A percentile compares a stretch with the other conserved stretches of the same genome.
Conservation (phyloP, 2,113 vertebrate species). For the Bungarus multicinctus region DNA sequence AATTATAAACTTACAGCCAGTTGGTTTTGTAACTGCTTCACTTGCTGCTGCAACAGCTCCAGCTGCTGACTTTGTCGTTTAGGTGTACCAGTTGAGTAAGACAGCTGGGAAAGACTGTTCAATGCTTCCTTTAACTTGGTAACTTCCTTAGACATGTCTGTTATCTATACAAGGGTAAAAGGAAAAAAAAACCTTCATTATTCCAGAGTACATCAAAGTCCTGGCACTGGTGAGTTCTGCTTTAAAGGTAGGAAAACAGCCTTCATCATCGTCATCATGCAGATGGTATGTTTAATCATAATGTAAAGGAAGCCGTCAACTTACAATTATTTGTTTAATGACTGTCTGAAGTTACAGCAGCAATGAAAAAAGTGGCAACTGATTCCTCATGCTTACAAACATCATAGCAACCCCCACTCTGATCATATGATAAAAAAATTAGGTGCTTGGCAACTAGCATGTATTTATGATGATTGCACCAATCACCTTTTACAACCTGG, state of each 20-base stretch:
- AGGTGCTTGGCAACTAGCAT: neutral
- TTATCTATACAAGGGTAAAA: slow-evolving; percentile 73
- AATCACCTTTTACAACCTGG: neutral
- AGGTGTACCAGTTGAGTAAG: slow-evolving; percentile 81
- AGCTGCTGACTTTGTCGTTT: slow-evolving; percentile 93
- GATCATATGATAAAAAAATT: neutral
- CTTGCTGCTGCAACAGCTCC: slow-evolving; percentile 87
- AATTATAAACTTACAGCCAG: slow-evolving; percentile 78
- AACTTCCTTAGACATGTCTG: slow-evolving; percentile 92
- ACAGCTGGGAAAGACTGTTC: slow-evolving; percentile 96
- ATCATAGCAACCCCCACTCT: neutral
- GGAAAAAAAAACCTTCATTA: accelerated
- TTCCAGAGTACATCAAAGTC: neutral
- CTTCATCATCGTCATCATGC: neutral
- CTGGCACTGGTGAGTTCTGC: neutral
- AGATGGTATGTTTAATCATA: neutral
- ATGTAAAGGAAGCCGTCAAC: neutral
- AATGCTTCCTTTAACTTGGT: slow-evolving; percentile 91
- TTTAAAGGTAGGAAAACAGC: neutral
- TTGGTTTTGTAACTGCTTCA: slow-evolving; percentile 93
- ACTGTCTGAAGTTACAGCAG: neutral
- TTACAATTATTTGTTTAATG: neutral
- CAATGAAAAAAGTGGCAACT: neutral
- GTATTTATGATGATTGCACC: neutral
- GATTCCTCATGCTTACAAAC: neutral